Base-by-base conservation (phyloP, 2,113 vertebrate species). In the Struthidea cinerea region DNA sequence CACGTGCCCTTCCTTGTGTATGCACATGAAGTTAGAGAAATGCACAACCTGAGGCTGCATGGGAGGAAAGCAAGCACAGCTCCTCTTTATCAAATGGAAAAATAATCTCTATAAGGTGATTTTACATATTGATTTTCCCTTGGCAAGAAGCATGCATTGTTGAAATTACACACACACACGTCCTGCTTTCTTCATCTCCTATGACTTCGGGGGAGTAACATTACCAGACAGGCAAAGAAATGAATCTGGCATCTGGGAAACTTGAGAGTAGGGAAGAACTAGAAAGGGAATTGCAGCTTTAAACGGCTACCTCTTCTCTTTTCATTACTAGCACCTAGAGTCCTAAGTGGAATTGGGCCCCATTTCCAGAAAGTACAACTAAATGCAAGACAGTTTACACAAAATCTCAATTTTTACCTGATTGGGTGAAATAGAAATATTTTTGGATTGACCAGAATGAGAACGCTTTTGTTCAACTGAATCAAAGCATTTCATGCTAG, bases 131-230 rank as follows among this genome's bases (percentile, higher is more conserved):
- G 24, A 47, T 68, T 76, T 84, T 81, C 23, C 12, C 23, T 65
- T 61, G 42, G 37, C 42, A 89, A 84, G 50, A 59, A 42, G 30
- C 7, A 20, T 2, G 8, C 3, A 1, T 39, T 87, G 30, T 83
- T 86, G 60, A 68, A 83, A 84, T 70, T 24, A 50, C 50, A 60
- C 26, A 46, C 32, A 42, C 15, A 27, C 0, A 1, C 1, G 19
- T 26, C 33, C 67, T 47, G 63, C 49, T 64, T 64, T 84, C n/a
- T 41, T 69, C 16, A 47, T 37, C 7, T 76, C 24, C 41, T 2
- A 0, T 20, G n/a, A 49, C 22, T 73, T 6, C 6, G 3, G 20
- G n/a, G 11, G 7, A 79, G 26, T 56, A 16, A 26, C 27, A 33
- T 59, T 52, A 55, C 47, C 12, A 44, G 47, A 24, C 24, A 42